phyloP scores from a whole-genome alignment of 2,113 vertebrate species.

The Coracopsis vasa region DNA sequence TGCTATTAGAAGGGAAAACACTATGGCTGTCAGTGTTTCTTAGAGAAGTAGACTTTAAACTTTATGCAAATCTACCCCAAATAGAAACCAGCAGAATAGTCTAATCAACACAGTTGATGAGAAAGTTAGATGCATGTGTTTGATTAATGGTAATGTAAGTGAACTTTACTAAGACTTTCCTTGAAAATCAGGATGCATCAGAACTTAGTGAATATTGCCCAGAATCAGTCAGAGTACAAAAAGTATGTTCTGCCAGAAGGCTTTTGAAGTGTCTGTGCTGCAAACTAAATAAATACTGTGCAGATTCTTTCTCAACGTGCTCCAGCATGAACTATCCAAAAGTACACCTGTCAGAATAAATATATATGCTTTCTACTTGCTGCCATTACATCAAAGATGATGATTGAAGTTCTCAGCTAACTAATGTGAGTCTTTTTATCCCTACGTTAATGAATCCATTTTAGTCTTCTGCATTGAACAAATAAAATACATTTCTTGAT shows the following conservation, averaged over 20 bases:
- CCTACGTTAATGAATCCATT: not conserved
- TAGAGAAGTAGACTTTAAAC: not conserved
- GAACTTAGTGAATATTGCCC: not conserved
- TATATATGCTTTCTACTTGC: not conserved
- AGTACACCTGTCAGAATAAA: slow-evolving; percentile 1
- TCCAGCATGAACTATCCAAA: not conserved
- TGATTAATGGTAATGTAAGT: not conserved
- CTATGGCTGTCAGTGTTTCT: not conserved
- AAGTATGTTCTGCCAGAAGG: not conserved
- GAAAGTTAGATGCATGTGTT: not conserved
- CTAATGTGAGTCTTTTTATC: not conserved
- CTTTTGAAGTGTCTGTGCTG: not conserved
- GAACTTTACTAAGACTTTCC: not conserved
- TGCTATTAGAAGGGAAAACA: not conserved
- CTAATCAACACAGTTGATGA: not conserved
- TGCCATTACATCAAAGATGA: not conserved
- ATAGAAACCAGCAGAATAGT: not conserved
- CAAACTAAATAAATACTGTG: not conserved
- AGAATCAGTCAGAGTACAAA: not conserved
- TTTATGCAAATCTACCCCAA: not conserved
- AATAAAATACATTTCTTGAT: not conserved
- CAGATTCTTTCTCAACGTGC: not conserved
- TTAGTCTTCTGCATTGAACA: not conserved
- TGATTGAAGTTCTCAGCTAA: not conserved
- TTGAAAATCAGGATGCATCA: not conserved